Evolutionary conservation across 2,113 vertebrate species (phyloP), one percentile per base, ranked within the genome.

Genomic region (Diadophis punctatus): DNA sequence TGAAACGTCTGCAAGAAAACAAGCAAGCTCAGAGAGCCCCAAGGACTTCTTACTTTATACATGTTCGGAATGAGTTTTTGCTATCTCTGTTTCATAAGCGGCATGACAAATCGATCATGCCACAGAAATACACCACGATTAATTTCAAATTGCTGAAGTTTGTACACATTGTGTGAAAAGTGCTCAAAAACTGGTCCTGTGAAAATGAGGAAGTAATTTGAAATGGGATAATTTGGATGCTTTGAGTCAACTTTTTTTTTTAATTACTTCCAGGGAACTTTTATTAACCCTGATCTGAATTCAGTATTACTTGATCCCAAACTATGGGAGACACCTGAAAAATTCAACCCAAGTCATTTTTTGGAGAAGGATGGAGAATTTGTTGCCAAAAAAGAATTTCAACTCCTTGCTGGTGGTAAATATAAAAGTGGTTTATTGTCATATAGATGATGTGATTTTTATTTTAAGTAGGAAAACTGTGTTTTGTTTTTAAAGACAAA

Each of bases 371-470:
- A 92, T 27, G 96, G 95, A 90, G 94, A 93, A 51, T 95, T 96
- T 14, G 39, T 90, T 49, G 34, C 55, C 55, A 93, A 49, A 11
- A 94, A 95, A 20, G 96, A 94, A 20, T 96, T 96, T 86, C 80
- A 96, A 90, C 91, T 92, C 18, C 95, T 97, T 93, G 95, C 95
- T 52, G 86, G 91, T 74, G 94, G 96, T 96, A 89, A 49, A 46
- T 1, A 6, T 49, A 48, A 20, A 30, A 34, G 51, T 85, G 34
- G 4, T 86, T 48, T 86, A 86, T 86, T 86, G 9, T 27, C 84
- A 86, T 48, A 12, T 14, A 11, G 43, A 46, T 0, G 9, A 20
- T 8, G 43, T 30, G 43, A 11, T 23, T 23, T 85, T 22, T 43
- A 43, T 23, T 85, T 85, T 46, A 85, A 43, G 9, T 46, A 46